These are phyloP conservation scores for Stenoptilia bipunctidactyla DNA, from an alignment of 2,888 invertebrate genomes.

Conservation along the genomic window DNA sequence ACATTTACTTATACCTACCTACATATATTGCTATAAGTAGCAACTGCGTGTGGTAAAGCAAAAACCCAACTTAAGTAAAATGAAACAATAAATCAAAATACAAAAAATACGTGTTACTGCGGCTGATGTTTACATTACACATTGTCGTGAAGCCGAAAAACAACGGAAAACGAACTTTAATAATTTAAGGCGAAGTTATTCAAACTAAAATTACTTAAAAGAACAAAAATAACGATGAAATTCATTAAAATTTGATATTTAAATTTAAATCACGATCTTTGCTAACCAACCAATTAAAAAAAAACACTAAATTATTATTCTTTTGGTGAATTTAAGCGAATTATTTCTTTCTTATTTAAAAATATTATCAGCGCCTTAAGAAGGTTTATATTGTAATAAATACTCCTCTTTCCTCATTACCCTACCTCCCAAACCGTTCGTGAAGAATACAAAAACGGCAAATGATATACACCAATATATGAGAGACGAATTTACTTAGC, in stretches of 20 bases:
- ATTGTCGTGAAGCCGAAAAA: conserved; percentile 50
- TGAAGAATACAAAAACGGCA: conserved; percentile 51
- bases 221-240: too few relatives aligned
- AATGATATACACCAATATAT: conserved; percentile 58
- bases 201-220: too few relatives aligned
- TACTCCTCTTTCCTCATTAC: conserved; percentile 48
- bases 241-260: too few relatives aligned
- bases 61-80: conserved; percentile 59
- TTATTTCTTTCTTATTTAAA: conserved; percentile 8
- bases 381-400: conserved; percentile 39
- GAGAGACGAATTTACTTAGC: conserved; percentile 50
- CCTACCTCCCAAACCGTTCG: conserved; percentile 59
- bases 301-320: too few relatives aligned
- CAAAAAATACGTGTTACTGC: conserved; percentile 61
- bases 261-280: too few relatives aligned
- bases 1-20: too few relatives aligned
- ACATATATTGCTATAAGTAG: background rate
- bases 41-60: conserved; percentile 52
- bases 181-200: conserved; percentile 35
- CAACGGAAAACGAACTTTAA: conserved; percentile 22
- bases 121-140: conserved; percentile 59
- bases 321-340: too few relatives aligned
- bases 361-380: conserved; percentile 27
- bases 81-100: conserved; percentile 64
- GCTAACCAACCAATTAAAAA: too few relatives aligned